phyloP scores from a whole-genome alignment of 2,888 invertebrate species.

The Tachina grossa region DNA sequence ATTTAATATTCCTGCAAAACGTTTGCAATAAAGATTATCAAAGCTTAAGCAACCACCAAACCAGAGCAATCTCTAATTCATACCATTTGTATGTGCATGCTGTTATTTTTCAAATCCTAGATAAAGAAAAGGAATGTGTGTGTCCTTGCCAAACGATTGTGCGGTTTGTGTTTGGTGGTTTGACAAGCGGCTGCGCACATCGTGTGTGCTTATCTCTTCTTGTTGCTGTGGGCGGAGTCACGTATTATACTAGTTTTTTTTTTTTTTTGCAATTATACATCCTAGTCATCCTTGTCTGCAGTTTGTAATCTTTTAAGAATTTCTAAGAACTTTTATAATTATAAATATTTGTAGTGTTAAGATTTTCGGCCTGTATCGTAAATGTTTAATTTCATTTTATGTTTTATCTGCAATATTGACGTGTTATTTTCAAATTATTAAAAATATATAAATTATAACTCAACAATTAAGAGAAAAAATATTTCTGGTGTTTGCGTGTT shows the following conservation, averaged over 20 bases:
- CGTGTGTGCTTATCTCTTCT: slow-evolving; percentile 72
- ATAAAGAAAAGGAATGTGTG: slow-evolving; percentile 34
- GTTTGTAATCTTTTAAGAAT: slow-evolving; percentile 1
- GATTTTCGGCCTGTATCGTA: neutral
- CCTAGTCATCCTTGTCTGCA: neutral
- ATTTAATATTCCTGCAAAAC: neutral
- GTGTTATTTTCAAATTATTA: too few relatives aligned
- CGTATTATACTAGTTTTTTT: slow-evolving; percentile 67
- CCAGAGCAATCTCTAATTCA: slow-evolving; percentile 37
- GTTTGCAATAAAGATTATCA: slow-evolving; percentile 51
- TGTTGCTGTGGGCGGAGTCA: slow-evolving; percentile 75
- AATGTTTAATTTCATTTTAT: slow-evolving; percentile 4
- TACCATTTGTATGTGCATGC: slow-evolving; percentile 14
- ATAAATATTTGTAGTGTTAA: neutral
- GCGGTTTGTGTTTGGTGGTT: slow-evolving; percentile 72
- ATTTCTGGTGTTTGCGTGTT: neutral
- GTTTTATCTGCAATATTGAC: neutral
- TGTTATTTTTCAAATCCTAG: slow-evolving; percentile 71
- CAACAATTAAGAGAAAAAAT: neutral
- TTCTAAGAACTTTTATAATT: neutral
- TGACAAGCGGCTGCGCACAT: slow-evolving; percentile 69
- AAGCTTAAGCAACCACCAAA: slow-evolving; percentile 62
- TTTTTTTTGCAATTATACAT: neutral
- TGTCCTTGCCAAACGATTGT: slow-evolving; percentile 73
- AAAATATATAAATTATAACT: neutral